These are phyloP conservation scores for Spisula subtruncata DNA, from an alignment of 2,888 invertebrate species.

Conservation along the genomic window DNA sequence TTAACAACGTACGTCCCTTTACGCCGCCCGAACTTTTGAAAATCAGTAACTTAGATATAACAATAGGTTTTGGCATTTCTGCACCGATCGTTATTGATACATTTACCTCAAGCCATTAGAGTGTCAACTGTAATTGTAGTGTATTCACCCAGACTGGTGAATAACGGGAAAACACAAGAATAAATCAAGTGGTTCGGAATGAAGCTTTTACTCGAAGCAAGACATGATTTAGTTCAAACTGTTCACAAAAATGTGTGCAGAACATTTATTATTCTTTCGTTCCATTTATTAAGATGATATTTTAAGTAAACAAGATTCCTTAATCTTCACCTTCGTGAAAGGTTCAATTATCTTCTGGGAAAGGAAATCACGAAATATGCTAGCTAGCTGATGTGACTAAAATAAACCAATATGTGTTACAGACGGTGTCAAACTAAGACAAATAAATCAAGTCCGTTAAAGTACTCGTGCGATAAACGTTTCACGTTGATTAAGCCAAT, in stretches of 20 bases:
- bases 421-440: too few species aligned
- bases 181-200: background rate
- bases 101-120: background rate
- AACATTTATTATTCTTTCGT: background rate
- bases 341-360: background rate
- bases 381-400: background rate
- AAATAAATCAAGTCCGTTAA: too few species aligned
- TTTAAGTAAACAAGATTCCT: background rate
- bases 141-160: background rate
- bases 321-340: background rate
- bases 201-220: background rate
- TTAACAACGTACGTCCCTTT: background rate
- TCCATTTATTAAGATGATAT: background rate
- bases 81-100: background rate
- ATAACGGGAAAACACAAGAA: background rate
- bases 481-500: too few species aligned
- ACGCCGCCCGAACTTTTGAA: background rate
- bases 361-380: background rate
- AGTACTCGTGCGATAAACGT: too few species aligned
- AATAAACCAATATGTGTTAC: too few species aligned
- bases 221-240: background rate
- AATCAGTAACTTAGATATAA: background rate
- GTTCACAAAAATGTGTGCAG: background rate
- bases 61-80: background rate
- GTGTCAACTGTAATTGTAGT: slow-evolving; percentile 2